Conservation (phyloP, 2,113 vertebrate species). For the Grantiella picta region DNA sequence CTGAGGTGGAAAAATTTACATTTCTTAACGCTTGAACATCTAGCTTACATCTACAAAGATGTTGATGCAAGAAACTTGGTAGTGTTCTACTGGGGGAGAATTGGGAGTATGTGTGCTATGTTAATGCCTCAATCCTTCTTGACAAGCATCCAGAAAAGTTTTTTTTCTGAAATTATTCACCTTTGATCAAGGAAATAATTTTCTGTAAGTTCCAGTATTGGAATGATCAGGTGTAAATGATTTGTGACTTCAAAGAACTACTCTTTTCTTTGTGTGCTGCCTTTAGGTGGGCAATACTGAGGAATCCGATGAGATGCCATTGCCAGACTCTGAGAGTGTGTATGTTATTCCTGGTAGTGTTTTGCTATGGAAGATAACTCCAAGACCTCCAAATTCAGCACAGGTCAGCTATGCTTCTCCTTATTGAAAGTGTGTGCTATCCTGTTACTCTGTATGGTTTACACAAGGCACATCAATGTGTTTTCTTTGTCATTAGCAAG, state of each 20-base stretch:
- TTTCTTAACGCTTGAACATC: neutral
- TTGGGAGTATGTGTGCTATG: neutral
- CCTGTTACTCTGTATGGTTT: neutral
- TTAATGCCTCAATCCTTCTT: neutral
- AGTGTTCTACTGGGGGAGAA: neutral
- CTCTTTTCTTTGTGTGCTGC: neutral
- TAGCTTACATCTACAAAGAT: neutral
- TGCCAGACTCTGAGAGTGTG: conserved; percentile 90
- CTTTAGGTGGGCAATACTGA: conserved; percentile 78
- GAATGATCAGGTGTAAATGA: neutral
- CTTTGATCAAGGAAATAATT: neutral
- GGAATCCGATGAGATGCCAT: conserved; percentile 90
- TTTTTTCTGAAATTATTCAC: neutral
- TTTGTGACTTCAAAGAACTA: neutral
- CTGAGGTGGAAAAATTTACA: neutral
- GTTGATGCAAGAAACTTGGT: neutral
- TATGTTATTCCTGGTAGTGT: conserved; percentile 90
- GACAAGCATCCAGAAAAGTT: neutral
- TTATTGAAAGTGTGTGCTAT: neutral
- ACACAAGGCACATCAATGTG: neutral
- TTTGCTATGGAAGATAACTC: conserved; percentile 92
- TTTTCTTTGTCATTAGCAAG: neutral
- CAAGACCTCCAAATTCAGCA: conserved; percentile 90
- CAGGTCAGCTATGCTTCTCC: conserved; percentile 76
- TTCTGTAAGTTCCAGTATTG: neutral